A percentile compares a stretch with the other conserved stretches of the same genome.
phyloP scores from a whole-genome alignment of 2,113 vertebrate species.

The Siniperca chuatsi region DNA sequence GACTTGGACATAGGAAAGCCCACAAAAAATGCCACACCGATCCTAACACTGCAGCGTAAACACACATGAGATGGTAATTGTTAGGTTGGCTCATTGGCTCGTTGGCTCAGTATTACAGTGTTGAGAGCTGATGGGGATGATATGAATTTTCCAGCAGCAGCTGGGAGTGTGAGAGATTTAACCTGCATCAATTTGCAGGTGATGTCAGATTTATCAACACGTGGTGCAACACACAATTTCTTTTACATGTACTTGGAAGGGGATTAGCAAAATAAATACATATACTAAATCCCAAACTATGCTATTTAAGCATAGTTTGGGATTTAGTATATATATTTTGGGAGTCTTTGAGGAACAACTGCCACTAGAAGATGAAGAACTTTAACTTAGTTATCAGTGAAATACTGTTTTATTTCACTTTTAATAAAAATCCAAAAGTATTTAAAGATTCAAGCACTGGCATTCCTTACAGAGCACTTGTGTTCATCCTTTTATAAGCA shows the following conservation, averaged over 20 bases:
- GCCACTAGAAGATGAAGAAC: background rate
- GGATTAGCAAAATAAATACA: background rate
- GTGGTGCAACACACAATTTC: background rate
- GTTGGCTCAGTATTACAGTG: background rate
- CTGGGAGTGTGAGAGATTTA: constrained; percentile 2
- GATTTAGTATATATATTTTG: no score
- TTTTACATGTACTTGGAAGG: background rate
- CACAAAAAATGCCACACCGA: constrained; percentile 4
- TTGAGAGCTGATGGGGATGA: constrained; percentile 10
- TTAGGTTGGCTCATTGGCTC: background rate
- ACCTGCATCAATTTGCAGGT: constrained; percentile 21
- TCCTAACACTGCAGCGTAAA: constrained; percentile 1
- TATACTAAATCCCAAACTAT: background rate
- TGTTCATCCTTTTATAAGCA: background rate
- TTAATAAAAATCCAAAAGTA: background rate
- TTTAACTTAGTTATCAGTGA: background rate
- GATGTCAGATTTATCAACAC: background rate
- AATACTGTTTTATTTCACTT: constrained; percentile 3
- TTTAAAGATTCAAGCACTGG: background rate
- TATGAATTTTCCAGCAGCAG: constrained; percentile 38
- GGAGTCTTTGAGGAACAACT: background rate
- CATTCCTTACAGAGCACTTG: background rate
- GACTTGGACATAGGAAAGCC: constrained; percentile 5
- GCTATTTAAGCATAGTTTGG: background rate
- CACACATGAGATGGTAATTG: background rate